Conservation (phyloP, 2,113 vertebrate genomes). For the Thoracochromis brauschi region DNA sequence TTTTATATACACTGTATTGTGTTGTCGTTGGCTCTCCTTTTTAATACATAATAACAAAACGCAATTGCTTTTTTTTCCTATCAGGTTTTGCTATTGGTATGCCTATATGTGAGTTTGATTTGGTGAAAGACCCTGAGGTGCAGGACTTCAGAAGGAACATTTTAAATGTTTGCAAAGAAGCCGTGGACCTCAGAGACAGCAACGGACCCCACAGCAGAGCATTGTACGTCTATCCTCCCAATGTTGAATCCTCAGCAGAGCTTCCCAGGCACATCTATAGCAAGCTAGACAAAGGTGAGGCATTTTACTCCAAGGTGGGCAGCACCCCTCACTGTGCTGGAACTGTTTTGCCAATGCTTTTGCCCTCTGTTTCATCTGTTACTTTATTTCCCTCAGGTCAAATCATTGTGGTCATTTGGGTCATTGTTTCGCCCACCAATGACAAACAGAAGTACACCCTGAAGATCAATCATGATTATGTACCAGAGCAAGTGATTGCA, state of each 20-base stretch:
- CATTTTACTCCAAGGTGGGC: background rate
- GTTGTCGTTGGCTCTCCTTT: background rate
- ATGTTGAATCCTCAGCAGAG: conserved; percentile 91
- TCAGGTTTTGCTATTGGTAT: conserved; percentile 98
- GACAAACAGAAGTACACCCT: conserved; percentile 98
- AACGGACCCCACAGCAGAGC: conserved; percentile 90
- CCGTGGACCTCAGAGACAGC: conserved; percentile 90
- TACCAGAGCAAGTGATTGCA: conserved; percentile 96
- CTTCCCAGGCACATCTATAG: conserved; percentile 95
- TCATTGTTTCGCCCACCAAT: conserved; percentile 96
- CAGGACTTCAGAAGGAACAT: conserved; percentile 98
- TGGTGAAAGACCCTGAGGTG: conserved; percentile 97
- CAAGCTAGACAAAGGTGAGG: conserved; percentile 95
- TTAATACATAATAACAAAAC: background rate
- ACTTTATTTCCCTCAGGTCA: conserved; percentile 75
- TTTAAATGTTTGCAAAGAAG: conserved; percentile 96
- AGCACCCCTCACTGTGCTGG: background rate
- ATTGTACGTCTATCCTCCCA: conserved; percentile 94
- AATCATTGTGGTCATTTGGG: conserved; percentile 99
- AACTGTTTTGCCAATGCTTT: background rate
- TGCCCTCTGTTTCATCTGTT: background rate
- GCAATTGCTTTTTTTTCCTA: background rate
- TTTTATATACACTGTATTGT: background rate
- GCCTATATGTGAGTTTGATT: conserved; percentile 97
- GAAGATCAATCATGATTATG: conserved; percentile 96